These are phyloP conservation scores for Apis dorsata DNA, from an alignment of 1,140 invertebrate genomes.

Conservation along the genomic window DNA sequence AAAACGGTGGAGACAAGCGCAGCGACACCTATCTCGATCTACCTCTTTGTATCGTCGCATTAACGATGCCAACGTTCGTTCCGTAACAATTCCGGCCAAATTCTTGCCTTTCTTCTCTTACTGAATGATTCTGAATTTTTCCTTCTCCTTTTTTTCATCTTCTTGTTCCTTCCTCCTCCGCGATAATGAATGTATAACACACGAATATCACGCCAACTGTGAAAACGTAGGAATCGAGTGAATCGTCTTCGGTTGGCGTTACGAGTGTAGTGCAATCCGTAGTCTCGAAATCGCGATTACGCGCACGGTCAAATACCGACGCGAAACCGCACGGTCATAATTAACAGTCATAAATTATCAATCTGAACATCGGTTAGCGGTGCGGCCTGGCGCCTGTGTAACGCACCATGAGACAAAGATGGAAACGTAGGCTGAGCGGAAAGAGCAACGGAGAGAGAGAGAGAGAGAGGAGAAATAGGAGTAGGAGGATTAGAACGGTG, in stretches of 20 bases:
- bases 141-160: too few species aligned
- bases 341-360: constrained; percentile 81
- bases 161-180: too few species aligned
- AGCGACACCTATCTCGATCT: not conserved
- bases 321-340: constrained; percentile 77
- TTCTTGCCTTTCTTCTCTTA: too few species aligned
- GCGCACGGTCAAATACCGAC: constrained; percentile 59
- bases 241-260: not conserved
- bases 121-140: too few species aligned
- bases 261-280: not conserved
- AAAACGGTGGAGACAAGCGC: not conserved
- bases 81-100: too few species aligned
- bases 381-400: constrained; percentile 66
- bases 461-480: constrained; percentile 47
- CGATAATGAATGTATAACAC: too few species aligned
- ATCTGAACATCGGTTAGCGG: constrained; percentile 77
- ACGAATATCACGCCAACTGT: not conserved
- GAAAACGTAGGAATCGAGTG: not conserved
- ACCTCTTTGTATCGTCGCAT: not conserved
- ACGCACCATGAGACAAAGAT: constrained; percentile 59
- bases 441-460: constrained; percentile 54
- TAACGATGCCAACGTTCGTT: not conserved
- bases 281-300: constrained; percentile 59
- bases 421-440: constrained; percentile 36
- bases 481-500: constrained; percentile 44